These are phyloP conservation scores for Drosophila jambulina DNA, from an alignment of 1,140 invertebrate species.

Conservation along the genomic window DNA sequence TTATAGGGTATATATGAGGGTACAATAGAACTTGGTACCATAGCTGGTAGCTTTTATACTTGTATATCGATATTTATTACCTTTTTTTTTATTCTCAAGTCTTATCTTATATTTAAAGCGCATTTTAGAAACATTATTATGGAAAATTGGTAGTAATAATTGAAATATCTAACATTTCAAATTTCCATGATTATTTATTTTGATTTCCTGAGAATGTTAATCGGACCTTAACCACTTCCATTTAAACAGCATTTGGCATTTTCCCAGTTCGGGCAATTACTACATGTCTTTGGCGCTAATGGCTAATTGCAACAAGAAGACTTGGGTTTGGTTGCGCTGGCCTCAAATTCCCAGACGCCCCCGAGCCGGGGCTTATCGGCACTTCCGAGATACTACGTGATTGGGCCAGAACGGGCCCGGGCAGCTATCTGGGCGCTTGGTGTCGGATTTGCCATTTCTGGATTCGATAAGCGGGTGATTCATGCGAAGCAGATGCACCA, in stretches of 20 bases:
- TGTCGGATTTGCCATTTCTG: slow-evolving; percentile 58
- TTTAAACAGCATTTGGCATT: not conserved
- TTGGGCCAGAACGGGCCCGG: slow-evolving; percentile 19
- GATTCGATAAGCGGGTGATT: slow-evolving; percentile 65
- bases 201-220: not conserved
- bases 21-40: too few species aligned
- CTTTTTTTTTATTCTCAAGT: too few species aligned
- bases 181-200: not conserved
- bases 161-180: too few species aligned
- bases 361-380: slow-evolving; percentile 54
- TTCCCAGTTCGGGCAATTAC: not conserved
- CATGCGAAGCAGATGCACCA: slow-evolving; percentile 22
- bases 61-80: too few species aligned
- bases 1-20: too few species aligned
- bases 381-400: slow-evolving; percentile 77
- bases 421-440: slow-evolving; percentile 42
- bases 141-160: too few species aligned
- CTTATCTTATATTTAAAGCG: too few species aligned
- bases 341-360: slow-evolving; percentile 46
- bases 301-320: slow-evolving; percentile 11
- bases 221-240: not conserved
- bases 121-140: too few species aligned
- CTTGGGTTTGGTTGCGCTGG: slow-evolving; percentile 4
- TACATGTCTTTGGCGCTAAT: slow-evolving; percentile 37
- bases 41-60: too few species aligned